Evolutionary conservation across 2,113 vertebrate genomes (phyloP), one percentile per base, ranked within the genome.

Genomic region (Ranitomeya variabilis): DNA sequence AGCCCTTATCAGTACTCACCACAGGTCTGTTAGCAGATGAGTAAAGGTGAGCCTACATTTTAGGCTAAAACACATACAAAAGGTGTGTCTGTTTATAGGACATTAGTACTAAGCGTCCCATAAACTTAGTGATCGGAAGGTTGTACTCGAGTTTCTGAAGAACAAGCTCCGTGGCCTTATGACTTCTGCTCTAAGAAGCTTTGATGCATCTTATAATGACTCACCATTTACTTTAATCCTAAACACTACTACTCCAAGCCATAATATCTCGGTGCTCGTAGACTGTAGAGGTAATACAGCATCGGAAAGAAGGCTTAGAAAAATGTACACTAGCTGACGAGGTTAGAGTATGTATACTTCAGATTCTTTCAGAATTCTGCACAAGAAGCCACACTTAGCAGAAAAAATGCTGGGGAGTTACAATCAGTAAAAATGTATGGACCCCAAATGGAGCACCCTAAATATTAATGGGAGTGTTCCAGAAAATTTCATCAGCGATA

Each of bases 81-180:
- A 79, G 77, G 77, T 79, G 52, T 57, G 77, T 55, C 77, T 79
- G 77, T 23, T 79, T 57, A 78, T 19, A 52, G 37, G 4, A 78
- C 26, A 21, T 54, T 60, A 67, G 66, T 26, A 71, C 15, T 15
- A 80, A 60, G 55, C 31, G 14, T 23, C 55, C n/a, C 67, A 71
- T 26, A 11, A 26, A 55, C 8, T 55, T 45, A 45, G 37, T 3
- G 37, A 57, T 57, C 12, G 16, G 15, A 74, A 19, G 31, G 26
- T 16, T 37, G 26, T 37, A 37, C 69, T 37, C 2, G 12, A 15
- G 26, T 16, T 8, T 7, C 15, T 18, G 71, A 45, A 18, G 71
- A 45, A 74, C 71, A 74, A 45, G 71, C 37, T 45, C 8, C 12
- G 13, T 9, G 37, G 37, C 14, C 31, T 74, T 74, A 10, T 4